Conservation (phyloP, 2,888 invertebrate genomes). For the Eupelmus urozonus region DNA sequence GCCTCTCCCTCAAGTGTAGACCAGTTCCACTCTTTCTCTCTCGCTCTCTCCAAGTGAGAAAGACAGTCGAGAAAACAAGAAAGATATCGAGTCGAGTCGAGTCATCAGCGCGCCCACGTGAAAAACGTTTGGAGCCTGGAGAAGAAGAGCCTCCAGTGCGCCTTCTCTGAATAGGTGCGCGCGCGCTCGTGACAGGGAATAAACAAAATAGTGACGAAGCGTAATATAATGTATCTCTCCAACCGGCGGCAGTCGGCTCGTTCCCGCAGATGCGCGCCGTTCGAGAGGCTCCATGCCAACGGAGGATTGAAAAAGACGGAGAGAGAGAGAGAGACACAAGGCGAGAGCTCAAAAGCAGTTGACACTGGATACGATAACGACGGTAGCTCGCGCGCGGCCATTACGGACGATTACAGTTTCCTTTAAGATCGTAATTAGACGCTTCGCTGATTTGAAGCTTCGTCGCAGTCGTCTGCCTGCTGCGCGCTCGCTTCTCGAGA, state of each 20-base stretch:
- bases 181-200: constrained; percentile 68
- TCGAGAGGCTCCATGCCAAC: neutral
- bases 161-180: constrained; percentile 64
- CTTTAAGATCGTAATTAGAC: constrained; percentile 65
- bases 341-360: constrained; percentile 58
- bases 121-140: constrained; percentile 57
- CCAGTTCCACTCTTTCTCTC: constrained; percentile 47
- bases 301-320: constrained; percentile 58
- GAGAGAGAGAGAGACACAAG: constrained; percentile 51
- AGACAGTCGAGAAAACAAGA: constrained; percentile 29
- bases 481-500: neutral
- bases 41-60: constrained; percentile 45
- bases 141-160: constrained; percentile 50
- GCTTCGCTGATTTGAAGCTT: constrained; percentile 53
- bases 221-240: constrained; percentile 57
- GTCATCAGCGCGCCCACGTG: constrained; percentile 71
- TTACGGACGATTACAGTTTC: constrained; percentile 68
- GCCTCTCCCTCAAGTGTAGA: constrained; percentile 51
- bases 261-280: neutral
- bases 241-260: constrained; percentile 27
- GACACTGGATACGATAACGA: constrained; percentile 67
- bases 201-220: constrained; percentile 74
- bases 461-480: constrained; percentile 1
- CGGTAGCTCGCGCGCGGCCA: constrained; percentile 64
- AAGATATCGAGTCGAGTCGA: constrained; percentile 60